Percentiles rank a stretch among this genome's conserved stretches.
Conservation (phyloP, 2,113 vertebrate genomes). For the Trinectes maculatus region DNA sequence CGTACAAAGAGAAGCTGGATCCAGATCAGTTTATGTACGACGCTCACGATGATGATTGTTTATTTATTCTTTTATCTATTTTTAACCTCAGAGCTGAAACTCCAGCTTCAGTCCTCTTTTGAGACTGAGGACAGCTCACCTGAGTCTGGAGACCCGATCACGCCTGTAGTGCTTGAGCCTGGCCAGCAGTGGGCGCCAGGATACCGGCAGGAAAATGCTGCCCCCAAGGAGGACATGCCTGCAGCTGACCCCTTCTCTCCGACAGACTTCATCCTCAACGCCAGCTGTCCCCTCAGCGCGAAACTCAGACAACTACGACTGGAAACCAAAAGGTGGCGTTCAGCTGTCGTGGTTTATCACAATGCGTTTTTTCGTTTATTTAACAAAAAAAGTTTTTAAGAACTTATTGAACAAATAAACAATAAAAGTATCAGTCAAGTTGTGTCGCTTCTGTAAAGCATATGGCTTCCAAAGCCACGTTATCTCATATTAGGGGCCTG, state of each 20-base stretch:
- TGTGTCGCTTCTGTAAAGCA: too few species aligned
- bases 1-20: not conserved
- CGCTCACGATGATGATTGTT: not conserved
- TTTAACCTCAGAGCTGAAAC: conserved; percentile 77
- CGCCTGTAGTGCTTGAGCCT: conserved; percentile 7
- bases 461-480: not conserved
- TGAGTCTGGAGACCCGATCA: conserved; percentile 37
- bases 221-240: not conserved
- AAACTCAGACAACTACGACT: conserved; percentile 78
- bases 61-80: not conserved
- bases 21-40: not conserved
- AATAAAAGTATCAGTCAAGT: not conserved
- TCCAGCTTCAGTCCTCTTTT: conserved; percentile 80
- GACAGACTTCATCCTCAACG: conserved; percentile 8
- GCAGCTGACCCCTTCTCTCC: conserved; percentile 5
- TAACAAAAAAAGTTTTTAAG: too few species aligned
- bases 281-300: conserved; percentile 62
- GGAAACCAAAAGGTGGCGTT: conserved; percentile 83
- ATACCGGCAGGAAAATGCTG: not conserved
- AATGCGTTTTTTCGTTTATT: not conserved
- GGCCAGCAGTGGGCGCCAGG: conserved; percentile 17
- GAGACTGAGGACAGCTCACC: conserved; percentile 73
- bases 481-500: not conserved
- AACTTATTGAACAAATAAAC: not conserved
- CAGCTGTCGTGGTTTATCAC: not conserved